phyloP scores from a whole-genome alignment of 2,888 invertebrate genomes.

The Barypeithes pellucidus region DNA sequence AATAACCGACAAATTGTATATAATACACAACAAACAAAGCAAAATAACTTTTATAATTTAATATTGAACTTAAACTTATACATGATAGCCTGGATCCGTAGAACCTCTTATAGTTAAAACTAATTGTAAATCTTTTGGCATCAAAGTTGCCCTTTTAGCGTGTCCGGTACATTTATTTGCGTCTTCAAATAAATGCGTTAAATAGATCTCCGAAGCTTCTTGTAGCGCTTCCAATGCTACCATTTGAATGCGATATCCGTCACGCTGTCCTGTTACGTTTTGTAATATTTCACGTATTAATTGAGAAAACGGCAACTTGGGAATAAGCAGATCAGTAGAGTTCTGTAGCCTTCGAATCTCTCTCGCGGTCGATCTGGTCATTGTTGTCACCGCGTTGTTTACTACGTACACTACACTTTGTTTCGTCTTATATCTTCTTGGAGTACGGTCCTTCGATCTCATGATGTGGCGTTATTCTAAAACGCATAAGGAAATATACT shows the following conservation, averaged over 20 bases:
- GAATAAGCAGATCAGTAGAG: constrained; percentile 66
- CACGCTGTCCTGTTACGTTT: constrained; percentile 49
- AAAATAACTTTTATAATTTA: too few species aligned
- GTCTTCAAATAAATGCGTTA: constrained; percentile 72
- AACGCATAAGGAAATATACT: neutral
- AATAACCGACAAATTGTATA: too few species aligned
- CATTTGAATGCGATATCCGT: constrained; percentile 63
- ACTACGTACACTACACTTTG: neutral
- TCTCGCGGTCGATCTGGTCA: constrained; percentile 34
- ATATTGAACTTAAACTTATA: too few species aligned
- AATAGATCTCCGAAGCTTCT: constrained; percentile 71
- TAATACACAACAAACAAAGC: too few species aligned
- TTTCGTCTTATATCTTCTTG: neutral
- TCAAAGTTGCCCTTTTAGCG: constrained; percentile 71
- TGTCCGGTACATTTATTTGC: constrained; percentile 69
- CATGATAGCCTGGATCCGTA: constrained; percentile 22
- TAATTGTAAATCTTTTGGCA: constrained; percentile 70
- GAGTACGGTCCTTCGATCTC: neutral
- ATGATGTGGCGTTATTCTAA: constrained; percentile 10
- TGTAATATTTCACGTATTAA: constrained; percentile 70
- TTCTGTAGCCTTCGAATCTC: constrained; percentile 64
- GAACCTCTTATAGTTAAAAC: constrained; percentile 69
- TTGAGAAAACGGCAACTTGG: constrained; percentile 69
- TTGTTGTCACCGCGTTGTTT: constrained; percentile 15
- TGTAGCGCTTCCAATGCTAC: constrained; percentile 71